Percentiles rank a stretch among this genome's conserved stretches.
Evolutionary conservation across 92 coral and sea anemone species (phyloP).

Genomic region (Heteractis magnifica): DNA sequence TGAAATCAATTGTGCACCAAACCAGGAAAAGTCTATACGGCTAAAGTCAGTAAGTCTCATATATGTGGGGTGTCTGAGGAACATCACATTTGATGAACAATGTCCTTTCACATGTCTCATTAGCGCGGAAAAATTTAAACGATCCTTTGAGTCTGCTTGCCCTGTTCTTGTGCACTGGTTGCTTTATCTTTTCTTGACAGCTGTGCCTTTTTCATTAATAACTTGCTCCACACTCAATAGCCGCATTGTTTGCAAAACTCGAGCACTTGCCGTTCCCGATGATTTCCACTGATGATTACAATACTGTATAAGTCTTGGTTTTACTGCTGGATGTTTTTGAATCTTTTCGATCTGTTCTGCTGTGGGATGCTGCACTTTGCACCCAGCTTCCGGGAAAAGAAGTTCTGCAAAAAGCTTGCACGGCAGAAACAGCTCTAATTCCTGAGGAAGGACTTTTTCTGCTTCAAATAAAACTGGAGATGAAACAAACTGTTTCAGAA

Average conservation of each 20-base stretch:
- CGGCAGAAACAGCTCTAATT: conserved; percentile 17
- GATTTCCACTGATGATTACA: conserved; percentile 51
- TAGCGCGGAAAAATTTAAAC: too few relatives aligned
- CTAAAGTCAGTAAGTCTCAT: too few relatives aligned
- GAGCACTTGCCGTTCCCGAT: conserved; percentile 25
- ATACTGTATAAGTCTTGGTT: conserved; percentile 45
- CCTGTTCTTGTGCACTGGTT: too few relatives aligned
- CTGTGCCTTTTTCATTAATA: conserved; percentile 56
- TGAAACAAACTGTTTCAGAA: conserved; percentile 20
- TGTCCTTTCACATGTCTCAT: too few relatives aligned
- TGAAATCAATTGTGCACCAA: too few relatives aligned
- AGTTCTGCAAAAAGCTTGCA: conserved; percentile 49
- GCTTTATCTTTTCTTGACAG: background rate
- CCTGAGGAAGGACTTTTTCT: background rate
- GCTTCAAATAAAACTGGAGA: background rate
- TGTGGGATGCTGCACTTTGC: conserved; percentile 14
- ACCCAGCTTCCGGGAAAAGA: conserved; percentile 51
- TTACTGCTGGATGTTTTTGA: conserved; percentile 36
- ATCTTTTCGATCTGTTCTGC: conserved; percentile 14
- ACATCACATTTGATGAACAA: too few relatives aligned
- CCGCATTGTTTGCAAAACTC: conserved; percentile 60
- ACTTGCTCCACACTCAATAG: conserved; percentile 28
- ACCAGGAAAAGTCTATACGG: too few relatives aligned
- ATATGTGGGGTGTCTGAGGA: too few relatives aligned
- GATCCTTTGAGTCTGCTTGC: too few relatives aligned